Base-by-base conservation (phyloP, 2,888 invertebrate species). In the Drosophila lutescens region DNA sequence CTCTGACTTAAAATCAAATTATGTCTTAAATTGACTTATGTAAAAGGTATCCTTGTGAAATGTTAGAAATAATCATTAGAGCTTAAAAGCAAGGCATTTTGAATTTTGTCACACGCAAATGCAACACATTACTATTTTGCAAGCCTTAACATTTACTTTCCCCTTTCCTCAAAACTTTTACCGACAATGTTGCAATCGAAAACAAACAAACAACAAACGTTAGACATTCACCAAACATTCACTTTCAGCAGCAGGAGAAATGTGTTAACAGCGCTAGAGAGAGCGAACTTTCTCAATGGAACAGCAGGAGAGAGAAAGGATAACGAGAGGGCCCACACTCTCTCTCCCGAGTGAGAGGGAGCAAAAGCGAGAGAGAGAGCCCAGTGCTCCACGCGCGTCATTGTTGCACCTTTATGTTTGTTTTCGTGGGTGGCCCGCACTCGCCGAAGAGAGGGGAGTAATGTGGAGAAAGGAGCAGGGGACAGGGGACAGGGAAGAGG, bases 351-450 rank as follows among this genome's bases (percentile, higher is more conserved):
- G 4, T 15, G 43, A 6, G 10, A 26, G 10, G 36, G 49, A 56
- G 51, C 12, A 2, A 34, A 34, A 41, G 58, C 13, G 20, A 61
- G 26, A 40, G 60, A 49, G 66, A 51, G 59, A 47, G 60, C 26
- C 49, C 26, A 44, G 63, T 72, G 79, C 74, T 55, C 49, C 81
- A 84, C 84, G 81, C 89, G 84, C 84, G 87, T 86, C 87, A 88
- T 87, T 88, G 87, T 86, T 88, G 87, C 89, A 86, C 85, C 85
- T 86, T 86, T 81, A 89, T 85, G 89, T 88, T 88, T 85, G 85
- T 86, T 85, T 86, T 85, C 89, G 85, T 85, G 89, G 85, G 88
- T 80, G 88, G 85, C 81, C 70, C 68, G 70, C 59, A 57, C 38
- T 38, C 15, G 50, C 46, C 38, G 53, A 38, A 51, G 50, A 46